These are phyloP conservation scores for Myiothlypis chrysogaster DNA, from an alignment of 2,797 vertebrate genomes.

Conservation along the genomic window DNA sequence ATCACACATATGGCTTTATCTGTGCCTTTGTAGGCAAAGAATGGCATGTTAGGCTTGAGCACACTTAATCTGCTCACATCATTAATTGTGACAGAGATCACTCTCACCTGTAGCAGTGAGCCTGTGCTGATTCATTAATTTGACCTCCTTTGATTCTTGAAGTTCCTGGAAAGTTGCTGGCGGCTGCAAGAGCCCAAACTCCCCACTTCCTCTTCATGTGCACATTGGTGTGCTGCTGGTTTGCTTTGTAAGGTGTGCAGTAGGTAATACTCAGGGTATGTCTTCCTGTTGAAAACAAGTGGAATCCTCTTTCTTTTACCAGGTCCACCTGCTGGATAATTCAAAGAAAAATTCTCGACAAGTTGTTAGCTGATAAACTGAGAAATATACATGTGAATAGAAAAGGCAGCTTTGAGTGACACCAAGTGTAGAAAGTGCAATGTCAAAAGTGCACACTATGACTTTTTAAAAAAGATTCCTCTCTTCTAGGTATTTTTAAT, in stretches of 20 bases:
- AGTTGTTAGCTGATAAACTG: not conserved
- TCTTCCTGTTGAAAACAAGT: not conserved
- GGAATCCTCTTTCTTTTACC: not conserved
- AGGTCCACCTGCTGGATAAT: not conserved
- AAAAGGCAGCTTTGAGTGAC: not conserved
- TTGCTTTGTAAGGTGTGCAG: not conserved
- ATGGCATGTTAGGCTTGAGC: not conserved
- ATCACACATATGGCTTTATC: not conserved
- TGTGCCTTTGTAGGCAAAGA: not conserved
- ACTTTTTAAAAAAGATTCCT: not conserved
- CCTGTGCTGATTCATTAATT: not conserved
- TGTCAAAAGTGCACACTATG: not conserved
- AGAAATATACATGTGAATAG: not conserved
- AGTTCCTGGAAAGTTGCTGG: slow-evolving; percentile 22
- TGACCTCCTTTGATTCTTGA: not conserved
- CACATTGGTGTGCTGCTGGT: not conserved
- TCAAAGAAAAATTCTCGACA: not conserved
- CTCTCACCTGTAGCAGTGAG: not conserved
- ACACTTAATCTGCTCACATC: not conserved
- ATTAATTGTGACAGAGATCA: not conserved
- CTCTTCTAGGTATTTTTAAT: not conserved
- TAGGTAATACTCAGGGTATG: not conserved
- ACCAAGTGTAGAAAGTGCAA: not conserved
- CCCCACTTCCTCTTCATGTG: not conserved
- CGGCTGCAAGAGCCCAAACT: not conserved